These are phyloP conservation scores for human (Homo sapiens) DNA, from an alignment of 2,113 vertebrate genomes.

Conservation along the genomic window GRCh38 chr5:7302501-7303000, in stretches of 20 bases:
- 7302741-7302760: not conserved
- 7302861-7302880: not conserved
- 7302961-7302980: too few species aligned
- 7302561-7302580: too few species aligned
- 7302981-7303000: not conserved
- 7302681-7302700: not conserved
- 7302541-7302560: too few species aligned
- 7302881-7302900: not conserved
- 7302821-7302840: not conserved
- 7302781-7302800: not conserved
- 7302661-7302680: not conserved
- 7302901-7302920: not conserved
- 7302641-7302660: not conserved
- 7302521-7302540: accelerated
- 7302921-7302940: not conserved
- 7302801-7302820: not conserved
- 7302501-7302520: too few species aligned
- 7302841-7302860: not conserved
- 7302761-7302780: not conserved
- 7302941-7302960: not conserved
- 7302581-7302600: too few species aligned
- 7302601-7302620: accelerated
- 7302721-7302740: accelerated
- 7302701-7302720: accelerated
- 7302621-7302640: too few species aligned